phyloP scores from a whole-genome alignment of 2,888 invertebrate genomes.

The Drosophila pseudotalamancana region DNA sequence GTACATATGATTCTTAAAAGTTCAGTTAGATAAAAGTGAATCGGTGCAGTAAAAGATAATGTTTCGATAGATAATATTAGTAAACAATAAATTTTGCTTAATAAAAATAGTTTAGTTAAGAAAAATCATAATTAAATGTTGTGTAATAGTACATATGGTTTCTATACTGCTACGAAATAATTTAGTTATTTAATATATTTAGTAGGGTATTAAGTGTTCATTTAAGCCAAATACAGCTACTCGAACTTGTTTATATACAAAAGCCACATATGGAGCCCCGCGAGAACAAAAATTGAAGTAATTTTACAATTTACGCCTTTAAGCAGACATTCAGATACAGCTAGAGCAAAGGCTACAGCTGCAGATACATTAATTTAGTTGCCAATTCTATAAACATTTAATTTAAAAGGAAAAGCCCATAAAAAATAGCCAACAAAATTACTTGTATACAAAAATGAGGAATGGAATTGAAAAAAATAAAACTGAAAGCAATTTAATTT shows the following conservation, averaged over 20 bases:
- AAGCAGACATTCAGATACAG: slow-evolving; percentile 22
- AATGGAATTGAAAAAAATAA: background rate
- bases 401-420: slow-evolving; percentile 56
- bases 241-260: slow-evolving; percentile 31
- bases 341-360: slow-evolving; percentile 6
- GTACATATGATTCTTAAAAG: too few species aligned
- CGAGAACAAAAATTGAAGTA: slow-evolving; percentile 35
- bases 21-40: too few species aligned
- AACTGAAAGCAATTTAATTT: slow-evolving; percentile 24
- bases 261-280: slow-evolving; percentile 39
- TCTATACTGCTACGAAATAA: too few species aligned
- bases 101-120: too few species aligned
- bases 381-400: slow-evolving; percentile 66
- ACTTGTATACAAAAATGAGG: slow-evolving; percentile 25
- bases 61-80: too few species aligned
- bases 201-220: slow-evolving; percentile 13
- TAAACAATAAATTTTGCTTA: too few species aligned
- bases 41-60: too few species aligned
- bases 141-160: too few species aligned
- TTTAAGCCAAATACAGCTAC: background rate
- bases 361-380: slow-evolving; percentile 40
- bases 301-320: slow-evolving; percentile 56
- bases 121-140: too few species aligned
- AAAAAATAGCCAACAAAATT: slow-evolving; percentile 32
- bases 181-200: background rate